phyloP scores from a whole-genome alignment of 2,888 invertebrate species.

The Andrena trimmerana region DNA sequence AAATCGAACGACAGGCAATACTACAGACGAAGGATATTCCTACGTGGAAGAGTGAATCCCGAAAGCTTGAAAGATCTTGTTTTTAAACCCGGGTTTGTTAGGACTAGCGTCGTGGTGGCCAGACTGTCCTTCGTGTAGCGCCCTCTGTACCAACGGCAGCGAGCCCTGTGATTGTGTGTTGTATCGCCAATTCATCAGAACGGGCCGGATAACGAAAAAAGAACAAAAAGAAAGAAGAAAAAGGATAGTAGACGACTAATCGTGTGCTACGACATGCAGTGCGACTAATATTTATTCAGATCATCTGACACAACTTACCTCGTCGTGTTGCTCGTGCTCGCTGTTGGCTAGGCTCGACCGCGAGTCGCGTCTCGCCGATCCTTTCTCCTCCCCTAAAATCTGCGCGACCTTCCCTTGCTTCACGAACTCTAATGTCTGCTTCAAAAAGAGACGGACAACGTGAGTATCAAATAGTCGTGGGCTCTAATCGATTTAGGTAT shows the following conservation, averaged over 20 bases:
- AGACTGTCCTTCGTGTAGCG: slow-evolving; percentile 88
- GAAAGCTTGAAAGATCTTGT: slow-evolving; percentile 94
- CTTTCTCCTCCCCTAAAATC: slow-evolving; percentile 88
- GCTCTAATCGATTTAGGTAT: neutral
- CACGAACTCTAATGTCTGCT: slow-evolving; percentile 95
- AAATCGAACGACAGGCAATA: slow-evolving; percentile 60
- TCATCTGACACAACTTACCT: slow-evolving; percentile 88
- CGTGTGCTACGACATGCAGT: slow-evolving; percentile 79
- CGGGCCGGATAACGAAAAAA: slow-evolving; percentile 84
- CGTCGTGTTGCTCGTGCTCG: slow-evolving; percentile 91
- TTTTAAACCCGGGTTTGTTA: slow-evolving; percentile 92
- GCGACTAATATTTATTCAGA: slow-evolving; percentile 65
- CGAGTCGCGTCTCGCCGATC: slow-evolving; percentile 89
- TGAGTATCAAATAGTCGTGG: slow-evolving; percentile 9
- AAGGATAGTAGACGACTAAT: slow-evolving; percentile 83
- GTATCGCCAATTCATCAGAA: slow-evolving; percentile 82
- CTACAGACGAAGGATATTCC: slow-evolving; percentile 67
- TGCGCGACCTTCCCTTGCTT: slow-evolving; percentile 95
- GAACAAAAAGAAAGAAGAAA: slow-evolving; percentile 83
- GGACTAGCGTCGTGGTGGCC: slow-evolving; percentile 86
- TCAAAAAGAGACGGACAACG: slow-evolving; percentile 37
- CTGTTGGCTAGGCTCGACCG: slow-evolving; percentile 90
- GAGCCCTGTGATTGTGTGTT: slow-evolving; percentile 86
- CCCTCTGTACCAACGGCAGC: slow-evolving; percentile 88
- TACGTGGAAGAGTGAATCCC: slow-evolving; percentile 90